phyloP scores from a whole-genome alignment of 1,140 invertebrate species.

The Temnothorax longispinosus region DNA sequence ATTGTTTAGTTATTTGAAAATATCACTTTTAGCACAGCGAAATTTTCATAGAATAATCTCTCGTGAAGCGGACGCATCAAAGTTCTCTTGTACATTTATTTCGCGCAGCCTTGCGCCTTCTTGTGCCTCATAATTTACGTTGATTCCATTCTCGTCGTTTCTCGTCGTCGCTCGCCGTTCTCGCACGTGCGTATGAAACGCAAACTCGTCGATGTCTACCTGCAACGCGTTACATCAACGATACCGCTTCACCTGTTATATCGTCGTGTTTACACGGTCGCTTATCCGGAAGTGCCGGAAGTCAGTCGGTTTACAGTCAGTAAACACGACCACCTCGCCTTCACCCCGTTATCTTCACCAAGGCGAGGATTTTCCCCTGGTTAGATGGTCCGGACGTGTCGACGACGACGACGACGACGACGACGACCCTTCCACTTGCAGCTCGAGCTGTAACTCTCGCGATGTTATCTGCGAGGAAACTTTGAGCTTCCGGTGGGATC shows the following conservation, averaged over 20 bases:
- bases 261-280: conserved; percentile 42
- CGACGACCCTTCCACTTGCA: conserved; percentile 29
- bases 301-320: conserved; percentile 49
- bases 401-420: conserved; percentile 27
- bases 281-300: conserved; percentile 64
- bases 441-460: conserved; percentile 56
- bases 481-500: conserved; percentile 40
- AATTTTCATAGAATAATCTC: conserved; percentile 11
- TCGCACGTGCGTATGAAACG: conserved; percentile 26
- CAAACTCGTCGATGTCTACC: conserved; percentile 44
- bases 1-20: background rate
- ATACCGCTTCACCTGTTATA: conserved; percentile 13
- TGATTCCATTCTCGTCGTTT: background rate
- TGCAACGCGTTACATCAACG: conserved; percentile 32
- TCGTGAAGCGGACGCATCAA: background rate
- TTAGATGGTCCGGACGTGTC: conserved; percentile 47
- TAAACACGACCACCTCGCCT: conserved; percentile 57
- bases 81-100: background rate
- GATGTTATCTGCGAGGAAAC: conserved; percentile 55
- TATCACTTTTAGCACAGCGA: background rate
- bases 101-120: background rate
- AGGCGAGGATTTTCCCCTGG: conserved; percentile 57
- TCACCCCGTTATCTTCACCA: conserved; percentile 60
- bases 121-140: conserved; percentile 21
- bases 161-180: background rate